A percentile compares a stretch with the other conserved stretches of the same genome.
Conservation (phyloP, 2,113 vertebrate species). For the Lucifuga dentata region DNA sequence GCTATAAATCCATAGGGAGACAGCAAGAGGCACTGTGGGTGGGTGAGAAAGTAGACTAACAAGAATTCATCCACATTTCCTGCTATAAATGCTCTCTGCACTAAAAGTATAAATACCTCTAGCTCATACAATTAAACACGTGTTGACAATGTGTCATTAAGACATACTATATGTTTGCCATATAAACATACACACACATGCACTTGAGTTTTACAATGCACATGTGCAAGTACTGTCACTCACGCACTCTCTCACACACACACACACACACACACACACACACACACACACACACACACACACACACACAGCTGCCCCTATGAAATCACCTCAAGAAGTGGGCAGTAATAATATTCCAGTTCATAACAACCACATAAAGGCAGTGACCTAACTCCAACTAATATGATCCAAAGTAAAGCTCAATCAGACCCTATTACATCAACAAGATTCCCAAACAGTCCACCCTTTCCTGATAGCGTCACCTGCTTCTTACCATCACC, state of each 20-base stretch:
- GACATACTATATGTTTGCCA: conserved; percentile 6
- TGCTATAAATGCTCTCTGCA: conserved; percentile 64
- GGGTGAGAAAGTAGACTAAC: conserved; percentile 70
- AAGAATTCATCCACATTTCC: conserved; percentile 68
- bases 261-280: neutral
- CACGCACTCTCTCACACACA: neutral
- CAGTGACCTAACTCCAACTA: conserved; percentile 54
- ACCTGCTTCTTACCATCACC: conserved; percentile 43
- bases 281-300: neutral
- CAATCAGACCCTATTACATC: conserved; percentile 57
- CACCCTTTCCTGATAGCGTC: conserved; percentile 38
- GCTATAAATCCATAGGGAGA: conserved; percentile 67
- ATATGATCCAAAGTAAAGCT: conserved; percentile 46
- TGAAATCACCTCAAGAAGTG: conserved; percentile 20
- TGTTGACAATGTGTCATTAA: conserved; percentile 19
- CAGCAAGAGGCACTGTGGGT: conserved; percentile 58
- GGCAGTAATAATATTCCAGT: conserved; percentile 18
- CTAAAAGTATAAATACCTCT: conserved; percentile 59
- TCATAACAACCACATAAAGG: conserved; percentile 35
- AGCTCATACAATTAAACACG: conserved; percentile 33
- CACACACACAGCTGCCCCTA: neutral
- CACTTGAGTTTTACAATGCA: neutral
- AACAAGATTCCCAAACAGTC: conserved; percentile 29
- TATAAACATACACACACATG: neutral
- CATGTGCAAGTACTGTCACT: neutral